Evolutionary conservation across 2,113 vertebrate species (phyloP).

Genomic region (Porphyrio hochstetteri): DNA sequence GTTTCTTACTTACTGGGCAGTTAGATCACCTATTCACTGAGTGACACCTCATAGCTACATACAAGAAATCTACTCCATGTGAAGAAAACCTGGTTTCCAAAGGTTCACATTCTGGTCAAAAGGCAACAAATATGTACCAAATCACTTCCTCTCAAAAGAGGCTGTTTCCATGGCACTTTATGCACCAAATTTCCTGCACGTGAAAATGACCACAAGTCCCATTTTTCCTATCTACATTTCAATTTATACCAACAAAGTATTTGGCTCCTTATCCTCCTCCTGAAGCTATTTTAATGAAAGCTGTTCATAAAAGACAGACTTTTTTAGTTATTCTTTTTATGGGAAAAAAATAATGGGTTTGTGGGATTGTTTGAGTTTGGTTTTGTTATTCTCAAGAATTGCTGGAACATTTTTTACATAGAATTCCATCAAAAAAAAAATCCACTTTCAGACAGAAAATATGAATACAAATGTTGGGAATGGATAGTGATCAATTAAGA

Average conservation of each 20-base stretch:
- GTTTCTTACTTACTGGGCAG: neutral
- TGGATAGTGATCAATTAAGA: slow-evolving; percentile 7
- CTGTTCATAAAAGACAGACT: neutral
- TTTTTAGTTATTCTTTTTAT: neutral
- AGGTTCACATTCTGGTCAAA: neutral
- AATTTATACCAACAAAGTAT: neutral
- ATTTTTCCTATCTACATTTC: neutral
- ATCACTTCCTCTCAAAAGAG: neutral
- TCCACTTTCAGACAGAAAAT: neutral
- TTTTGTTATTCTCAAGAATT: slow-evolving; percentile 9
- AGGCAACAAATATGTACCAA: neutral
- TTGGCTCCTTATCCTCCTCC: neutral
- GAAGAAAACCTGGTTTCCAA: neutral
- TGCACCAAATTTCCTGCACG: neutral
- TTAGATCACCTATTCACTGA: neutral
- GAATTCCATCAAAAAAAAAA: neutral
- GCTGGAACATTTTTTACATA: neutral
- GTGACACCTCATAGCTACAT: neutral
- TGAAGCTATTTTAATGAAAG: neutral
- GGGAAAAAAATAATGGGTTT: neutral
- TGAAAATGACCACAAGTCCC: neutral
- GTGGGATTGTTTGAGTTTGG: neutral
- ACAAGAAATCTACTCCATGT: neutral
- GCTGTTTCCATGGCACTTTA: neutral
- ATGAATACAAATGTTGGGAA: neutral